These are phyloP conservation scores for Azorinus chamasolen DNA, from an alignment of 2,888 invertebrate species.

Conservation along the genomic window DNA sequence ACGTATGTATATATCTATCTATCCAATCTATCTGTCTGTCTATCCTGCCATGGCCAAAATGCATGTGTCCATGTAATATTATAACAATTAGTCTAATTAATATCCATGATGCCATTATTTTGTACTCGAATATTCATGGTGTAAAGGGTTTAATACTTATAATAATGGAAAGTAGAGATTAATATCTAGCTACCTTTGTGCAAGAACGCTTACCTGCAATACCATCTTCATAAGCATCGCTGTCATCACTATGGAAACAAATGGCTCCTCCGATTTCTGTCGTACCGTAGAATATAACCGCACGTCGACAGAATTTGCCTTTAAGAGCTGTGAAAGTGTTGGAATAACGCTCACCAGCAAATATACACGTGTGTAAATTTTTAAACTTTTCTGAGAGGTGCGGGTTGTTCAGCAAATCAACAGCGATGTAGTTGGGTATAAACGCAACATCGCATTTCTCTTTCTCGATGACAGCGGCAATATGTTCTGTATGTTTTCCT, in stretches of 20 bases:
- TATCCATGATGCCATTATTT: too few relatives aligned
- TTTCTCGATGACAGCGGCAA: conserved; percentile 40
- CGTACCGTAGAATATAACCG: conserved; percentile 30
- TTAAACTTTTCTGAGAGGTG: conserved; percentile 24
- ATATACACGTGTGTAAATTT: conserved; percentile 20
- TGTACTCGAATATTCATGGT: too few relatives aligned
- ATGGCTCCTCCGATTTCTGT: conserved; percentile 44
- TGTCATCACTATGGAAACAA: neutral
- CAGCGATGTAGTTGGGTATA: conserved; percentile 44
- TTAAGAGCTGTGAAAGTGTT: conserved; percentile 5
- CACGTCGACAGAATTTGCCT: conserved; percentile 16
- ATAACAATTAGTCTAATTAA: too few relatives aligned
- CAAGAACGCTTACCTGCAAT: conserved; percentile 41
- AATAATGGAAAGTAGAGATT: too few relatives aligned
- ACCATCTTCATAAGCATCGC: conserved; percentile 46
- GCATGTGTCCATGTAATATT: too few relatives aligned
- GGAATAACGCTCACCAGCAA: conserved; percentile 40
- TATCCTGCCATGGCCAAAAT: too few relatives aligned
- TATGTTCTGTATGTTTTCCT: conserved; percentile 29
- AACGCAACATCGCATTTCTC: conserved; percentile 52
- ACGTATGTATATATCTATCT: too few relatives aligned
- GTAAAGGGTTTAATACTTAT: too few relatives aligned
- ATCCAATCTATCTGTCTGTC: too few relatives aligned
- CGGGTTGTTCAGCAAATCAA: conserved; percentile 26
- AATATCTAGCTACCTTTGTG: too few relatives aligned